Conservation (phyloP, 1,140 invertebrate genomes). For the Mylabris phalerata region DNA sequence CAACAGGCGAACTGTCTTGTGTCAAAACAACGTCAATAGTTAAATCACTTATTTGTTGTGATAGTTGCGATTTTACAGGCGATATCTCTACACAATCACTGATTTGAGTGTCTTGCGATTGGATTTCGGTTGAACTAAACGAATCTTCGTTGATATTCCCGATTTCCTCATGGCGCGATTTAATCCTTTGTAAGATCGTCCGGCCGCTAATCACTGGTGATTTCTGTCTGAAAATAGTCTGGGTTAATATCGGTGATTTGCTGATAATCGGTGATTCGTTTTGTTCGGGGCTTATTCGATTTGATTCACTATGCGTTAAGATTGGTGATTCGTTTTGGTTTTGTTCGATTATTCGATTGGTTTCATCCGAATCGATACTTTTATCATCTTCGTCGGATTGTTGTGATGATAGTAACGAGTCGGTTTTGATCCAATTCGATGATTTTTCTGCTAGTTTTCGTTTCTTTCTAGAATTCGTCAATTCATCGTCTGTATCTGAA, state of each 20-base stretch:
- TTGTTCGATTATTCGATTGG: no score
- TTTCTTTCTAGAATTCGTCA: slow-evolving; percentile 1
- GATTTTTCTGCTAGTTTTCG: background rate
- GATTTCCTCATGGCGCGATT: slow-evolving; percentile 4
- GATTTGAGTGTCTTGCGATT: slow-evolving; percentile 1
- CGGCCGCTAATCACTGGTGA: slow-evolving; percentile 17
- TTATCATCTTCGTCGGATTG: background rate
- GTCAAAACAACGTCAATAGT: slow-evolving; percentile 12
- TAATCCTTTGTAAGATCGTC: slow-evolving; percentile 8
- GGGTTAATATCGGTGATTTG: background rate
- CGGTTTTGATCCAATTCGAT: no score
- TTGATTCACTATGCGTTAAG: no score
- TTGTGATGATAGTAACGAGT: no score
- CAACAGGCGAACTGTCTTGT: slow-evolving; percentile 8
- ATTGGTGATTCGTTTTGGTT: background rate
- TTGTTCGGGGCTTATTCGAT: no score
- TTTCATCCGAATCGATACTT: no score
- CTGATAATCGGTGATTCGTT: slow-evolving; percentile 10
- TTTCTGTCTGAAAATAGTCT: slow-evolving; percentile 1
- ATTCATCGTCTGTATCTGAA: slow-evolving; percentile 16
- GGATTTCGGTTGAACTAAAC: background rate
- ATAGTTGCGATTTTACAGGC: background rate
- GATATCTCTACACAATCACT: background rate
- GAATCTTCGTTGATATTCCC: slow-evolving; percentile 10
- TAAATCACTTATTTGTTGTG: background rate